These are phyloP conservation scores for Molossus molossus DNA, from an alignment of 2,797 vertebrate genomes.

Conservation along the genomic window DNA sequence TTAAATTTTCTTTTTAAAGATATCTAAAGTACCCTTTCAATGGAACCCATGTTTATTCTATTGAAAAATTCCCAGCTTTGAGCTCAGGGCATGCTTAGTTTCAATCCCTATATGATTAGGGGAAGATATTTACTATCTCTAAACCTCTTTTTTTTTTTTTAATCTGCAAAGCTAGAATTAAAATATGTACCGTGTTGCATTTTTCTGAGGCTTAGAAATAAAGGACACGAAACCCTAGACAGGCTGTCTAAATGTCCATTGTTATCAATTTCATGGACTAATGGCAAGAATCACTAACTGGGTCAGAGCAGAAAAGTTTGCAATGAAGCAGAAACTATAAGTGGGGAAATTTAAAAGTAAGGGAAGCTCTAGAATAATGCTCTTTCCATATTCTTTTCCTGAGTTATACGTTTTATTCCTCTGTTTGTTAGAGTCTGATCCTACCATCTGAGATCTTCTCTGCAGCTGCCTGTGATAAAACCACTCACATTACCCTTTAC, in stretches of 20 bases:
- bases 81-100: neutral
- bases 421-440: neutral
- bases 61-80: neutral
- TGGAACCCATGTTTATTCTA: neutral
- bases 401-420: neutral
- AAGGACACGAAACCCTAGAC: neutral
- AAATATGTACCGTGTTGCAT: neutral
- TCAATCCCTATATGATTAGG: neutral
- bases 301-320: neutral
- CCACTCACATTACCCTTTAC: neutral
- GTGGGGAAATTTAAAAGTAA: neutral
- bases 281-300: neutral
- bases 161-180: neutral
- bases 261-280: neutral
- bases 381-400: neutral
- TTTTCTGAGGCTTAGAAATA: neutral
- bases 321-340: neutral
- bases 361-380: neutral
- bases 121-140: neutral
- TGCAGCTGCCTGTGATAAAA: neutral
- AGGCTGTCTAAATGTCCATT: neutral
- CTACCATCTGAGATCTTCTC: neutral
- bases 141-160: neutral
- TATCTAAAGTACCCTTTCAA: neutral
- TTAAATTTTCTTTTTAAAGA: conserved; percentile 59